Percentiles rank a stretch among this genome's conserved stretches.
phyloP scores from a whole-genome alignment of 2,797 vertebrate genomes.

The Antennarius maculatus region DNA sequence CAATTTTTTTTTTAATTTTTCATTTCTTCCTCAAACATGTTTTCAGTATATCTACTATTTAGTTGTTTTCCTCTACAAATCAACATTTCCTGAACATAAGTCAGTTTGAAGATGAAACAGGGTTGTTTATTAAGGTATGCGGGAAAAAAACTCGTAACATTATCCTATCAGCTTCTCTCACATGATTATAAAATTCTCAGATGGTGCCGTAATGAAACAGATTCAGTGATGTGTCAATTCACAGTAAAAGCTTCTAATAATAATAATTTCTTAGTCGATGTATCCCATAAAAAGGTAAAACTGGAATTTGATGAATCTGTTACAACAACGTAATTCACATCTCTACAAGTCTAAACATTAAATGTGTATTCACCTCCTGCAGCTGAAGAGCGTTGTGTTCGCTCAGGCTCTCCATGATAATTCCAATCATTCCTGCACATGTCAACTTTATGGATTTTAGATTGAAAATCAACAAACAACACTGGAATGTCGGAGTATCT shows the following conservation, averaged over 20 bases:
- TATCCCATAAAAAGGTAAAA: neutral
- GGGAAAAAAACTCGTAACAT: neutral
- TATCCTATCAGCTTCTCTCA: neutral
- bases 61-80: neutral
- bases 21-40: no score
- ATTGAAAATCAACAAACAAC: no score
- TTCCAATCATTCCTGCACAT: neutral
- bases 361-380: neutral
- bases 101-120: neutral
- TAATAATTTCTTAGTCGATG: neutral
- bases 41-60: neutral
- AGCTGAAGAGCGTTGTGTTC: neutral
- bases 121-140: neutral
- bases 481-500: no score
- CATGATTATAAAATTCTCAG: neutral
- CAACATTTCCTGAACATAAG: neutral
- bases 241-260: neutral
- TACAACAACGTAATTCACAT: neutral
- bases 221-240: neutral
- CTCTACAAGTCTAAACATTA: neutral
- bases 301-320: neutral
- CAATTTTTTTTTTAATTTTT: neutral
- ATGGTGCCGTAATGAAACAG: neutral
- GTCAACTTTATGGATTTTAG: no score
- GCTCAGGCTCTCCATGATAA: neutral